Base-by-base conservation (phyloP, 2,888 invertebrate genomes). In the Caenorhabditis parvicauda region DNA sequence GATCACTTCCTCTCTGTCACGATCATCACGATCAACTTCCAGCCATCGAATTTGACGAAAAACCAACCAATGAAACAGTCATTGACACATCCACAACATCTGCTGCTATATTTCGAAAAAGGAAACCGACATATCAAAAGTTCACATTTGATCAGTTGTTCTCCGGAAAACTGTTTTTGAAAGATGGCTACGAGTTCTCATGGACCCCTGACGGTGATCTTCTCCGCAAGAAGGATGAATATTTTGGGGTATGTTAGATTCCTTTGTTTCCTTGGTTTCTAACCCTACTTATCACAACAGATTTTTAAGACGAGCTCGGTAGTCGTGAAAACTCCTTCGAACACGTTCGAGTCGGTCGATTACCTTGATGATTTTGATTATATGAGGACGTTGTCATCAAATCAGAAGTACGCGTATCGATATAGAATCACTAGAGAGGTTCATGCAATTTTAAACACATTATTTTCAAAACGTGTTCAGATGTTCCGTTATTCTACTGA, bases 61-160 rank as follows among this genome's bases (percentile, higher is more conserved):
- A 51, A n/a, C 19, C 43, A 7, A 51, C 17, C 25, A 4, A n/a
- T 9, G n/a, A 42, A 19, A 35, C 17, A 14, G 25, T 17, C n/a
- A 9, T 24, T n/a, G 38, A 32, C 9, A 5, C 35, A 27, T 28
- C 51, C 25, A 25, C 46, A 12, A 32, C 44, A 29, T 9, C 28
- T 25, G 43, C 37, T 25, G 12, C 41, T 5, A 32, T 35, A 9
- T 42, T 32, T 41, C 39, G 22, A 35, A 51, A 51, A 56, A 51
- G 52, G 25, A 56, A 19, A 35, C 46, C 27, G n/a, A 46, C 54
- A 24, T 61, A 67, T 42, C 29, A 45, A 14, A 54, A 62, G 48
- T 65, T 70, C 50, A 67, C 64, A 1, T 58, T 59, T 42, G 61
- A 65, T 27, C 60, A 67, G 32, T 24, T 67, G 5, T 65, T 65